These are phyloP conservation scores for Melanogrammus aeglefinus DNA, from an alignment of 2,797 vertebrate genomes.

Conservation along the genomic window DNA sequence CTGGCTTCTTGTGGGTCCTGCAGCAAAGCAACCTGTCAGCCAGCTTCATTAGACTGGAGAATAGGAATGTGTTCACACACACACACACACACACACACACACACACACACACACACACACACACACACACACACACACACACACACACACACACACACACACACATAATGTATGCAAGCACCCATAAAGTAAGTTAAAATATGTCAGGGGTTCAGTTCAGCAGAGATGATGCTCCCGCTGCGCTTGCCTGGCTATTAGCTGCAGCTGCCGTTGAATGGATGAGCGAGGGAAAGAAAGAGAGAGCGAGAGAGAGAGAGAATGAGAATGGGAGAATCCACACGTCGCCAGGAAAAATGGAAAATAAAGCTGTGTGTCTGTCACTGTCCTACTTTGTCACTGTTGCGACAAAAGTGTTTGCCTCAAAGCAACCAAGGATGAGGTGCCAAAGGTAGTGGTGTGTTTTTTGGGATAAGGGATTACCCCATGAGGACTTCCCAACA, in stretches of 20 bases:
- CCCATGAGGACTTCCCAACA: neutral
- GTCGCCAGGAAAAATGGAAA: no score
- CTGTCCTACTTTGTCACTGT: neutral
- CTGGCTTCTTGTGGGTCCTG: slow-evolving; percentile 33
- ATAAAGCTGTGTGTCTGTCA: no score
- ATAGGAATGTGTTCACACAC: slow-evolving; percentile 17
- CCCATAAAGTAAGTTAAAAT: slow-evolving; percentile 19
- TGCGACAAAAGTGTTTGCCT: neutral
- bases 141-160: neutral
- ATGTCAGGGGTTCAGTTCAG: slow-evolving; percentile 45
- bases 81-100: neutral
- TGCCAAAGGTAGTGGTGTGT: neutral
- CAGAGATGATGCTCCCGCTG: slow-evolving; percentile 4
- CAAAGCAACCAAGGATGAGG: neutral
- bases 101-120: neutral
- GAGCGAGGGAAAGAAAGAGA: neutral
- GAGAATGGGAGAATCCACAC: neutral
- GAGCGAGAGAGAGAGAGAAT: neutral
- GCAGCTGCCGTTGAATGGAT: slow-evolving; percentile 35
- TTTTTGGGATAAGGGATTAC: neutral
- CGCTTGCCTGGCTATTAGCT: slow-evolving; percentile 10
- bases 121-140: slow-evolving; percentile 2
- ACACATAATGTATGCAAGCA: neutral
- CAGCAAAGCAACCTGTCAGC: slow-evolving; percentile 46
- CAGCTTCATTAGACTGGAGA: slow-evolving; percentile 45